phyloP scores from a whole-genome alignment of 2,888 invertebrate genomes.

The Mesopsocus fuscifrons region DNA sequence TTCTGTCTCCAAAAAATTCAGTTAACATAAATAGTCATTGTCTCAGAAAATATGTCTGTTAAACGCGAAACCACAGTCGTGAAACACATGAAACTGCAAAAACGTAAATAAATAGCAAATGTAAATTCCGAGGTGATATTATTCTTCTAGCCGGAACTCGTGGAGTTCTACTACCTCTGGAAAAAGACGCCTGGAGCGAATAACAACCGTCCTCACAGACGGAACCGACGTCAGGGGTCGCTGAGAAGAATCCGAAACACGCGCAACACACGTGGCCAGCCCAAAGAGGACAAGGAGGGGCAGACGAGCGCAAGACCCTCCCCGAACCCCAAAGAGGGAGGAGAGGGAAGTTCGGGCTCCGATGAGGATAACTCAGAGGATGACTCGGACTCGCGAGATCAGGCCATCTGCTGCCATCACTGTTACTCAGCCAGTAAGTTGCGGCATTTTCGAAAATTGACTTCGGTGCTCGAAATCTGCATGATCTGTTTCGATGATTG shows the following conservation, averaged over 20 bases:
- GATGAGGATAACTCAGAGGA: conserved; percentile 77
- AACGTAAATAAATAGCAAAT: no score
- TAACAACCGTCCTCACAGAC: conserved; percentile 84
- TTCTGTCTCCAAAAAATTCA: no score
- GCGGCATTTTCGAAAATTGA: no score
- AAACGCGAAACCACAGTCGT: no score
- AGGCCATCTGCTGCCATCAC: conserved; percentile 51
- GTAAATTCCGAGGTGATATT: no score
- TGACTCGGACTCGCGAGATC: conserved; percentile 83
- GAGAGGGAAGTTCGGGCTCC: conserved; percentile 40
- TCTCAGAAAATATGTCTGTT: no score
- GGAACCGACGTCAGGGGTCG: conserved; percentile 64
- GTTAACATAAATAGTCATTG: no score
- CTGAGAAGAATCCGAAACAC: conserved; percentile 75
- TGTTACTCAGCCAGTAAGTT: conserved; percentile 49
- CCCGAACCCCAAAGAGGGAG: conserved; percentile 22
- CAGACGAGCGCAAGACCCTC: conserved; percentile 18
- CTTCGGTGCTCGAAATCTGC: no score
- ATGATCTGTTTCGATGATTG: no score
- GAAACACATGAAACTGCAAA: no score
- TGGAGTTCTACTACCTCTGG: conserved; percentile 99
- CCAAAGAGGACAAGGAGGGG: conserved; percentile 7
- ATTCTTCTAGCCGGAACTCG: conserved; percentile 72
- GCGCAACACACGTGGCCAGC: conserved; percentile 46
- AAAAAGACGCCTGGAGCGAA: conserved; percentile 98